Evolutionary conservation across 1,140 invertebrate genomes (phyloP).

Genomic region (Meloidogyne hapla): DNA sequence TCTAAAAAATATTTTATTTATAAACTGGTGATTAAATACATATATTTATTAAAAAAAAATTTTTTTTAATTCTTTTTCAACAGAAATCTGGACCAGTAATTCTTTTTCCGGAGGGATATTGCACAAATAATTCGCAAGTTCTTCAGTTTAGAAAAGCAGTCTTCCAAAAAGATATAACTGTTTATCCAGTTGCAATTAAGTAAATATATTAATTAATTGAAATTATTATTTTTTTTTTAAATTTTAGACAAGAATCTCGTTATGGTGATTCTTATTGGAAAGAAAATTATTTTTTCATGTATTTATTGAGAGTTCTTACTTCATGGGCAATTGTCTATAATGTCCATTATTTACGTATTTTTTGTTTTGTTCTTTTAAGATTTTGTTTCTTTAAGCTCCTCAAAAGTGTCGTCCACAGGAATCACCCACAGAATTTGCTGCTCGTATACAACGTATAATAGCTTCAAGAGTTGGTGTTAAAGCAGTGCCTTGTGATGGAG

Average conservation of each 20-base stretch:
- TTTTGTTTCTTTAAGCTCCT: constrained; percentile 18
- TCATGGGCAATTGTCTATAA: constrained; percentile 55
- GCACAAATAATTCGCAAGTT: constrained; percentile 52
- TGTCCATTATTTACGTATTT: constrained; percentile 39
- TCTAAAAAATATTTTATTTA: no score
- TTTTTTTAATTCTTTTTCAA: constrained; percentile 26
- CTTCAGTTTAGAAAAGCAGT: constrained; percentile 46
- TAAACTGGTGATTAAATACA: no score
- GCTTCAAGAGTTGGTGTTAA: constrained; percentile 19
- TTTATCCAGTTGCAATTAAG: constrained; percentile 52
- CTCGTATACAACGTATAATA: constrained; percentile 38
- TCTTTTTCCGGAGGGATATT: constrained; percentile 53
- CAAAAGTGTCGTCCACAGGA: constrained; percentile 33
- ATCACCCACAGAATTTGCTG: constrained; percentile 44
- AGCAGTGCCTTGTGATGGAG: constrained; percentile 13
- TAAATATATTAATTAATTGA: constrained; percentile 18
- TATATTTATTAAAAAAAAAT: not conserved
- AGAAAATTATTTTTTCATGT: constrained; percentile 39
- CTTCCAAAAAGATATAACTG: constrained; percentile 42
- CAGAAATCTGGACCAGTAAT: constrained; percentile 45
- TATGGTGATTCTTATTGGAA: constrained; percentile 51
- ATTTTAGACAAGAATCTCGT: constrained; percentile 51
- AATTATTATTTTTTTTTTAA: not conserved
- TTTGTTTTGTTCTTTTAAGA: not conserved
- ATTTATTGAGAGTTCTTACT: constrained; percentile 45